Evolutionary conservation across 2,113 vertebrate species (phyloP).

Genomic region (Sinocyclocheilus rhinocerous): DNA sequence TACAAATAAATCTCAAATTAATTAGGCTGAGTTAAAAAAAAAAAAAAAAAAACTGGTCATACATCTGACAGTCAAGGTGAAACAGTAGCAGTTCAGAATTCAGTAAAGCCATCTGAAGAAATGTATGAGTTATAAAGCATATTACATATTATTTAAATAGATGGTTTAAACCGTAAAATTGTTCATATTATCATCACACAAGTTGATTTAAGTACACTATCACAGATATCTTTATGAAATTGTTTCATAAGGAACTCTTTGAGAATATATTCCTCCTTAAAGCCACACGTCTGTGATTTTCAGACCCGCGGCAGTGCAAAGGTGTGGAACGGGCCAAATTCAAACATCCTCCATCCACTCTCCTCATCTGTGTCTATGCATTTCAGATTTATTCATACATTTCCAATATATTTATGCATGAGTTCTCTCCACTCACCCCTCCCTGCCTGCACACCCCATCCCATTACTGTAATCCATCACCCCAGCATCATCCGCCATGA

Average conservation of each 20-base stretch:
- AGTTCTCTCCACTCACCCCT: slow-evolving; percentile 47
- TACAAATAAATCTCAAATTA: too few relatives aligned
- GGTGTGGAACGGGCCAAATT: slow-evolving; percentile 34
- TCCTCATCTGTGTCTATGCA: slow-evolving; percentile 41
- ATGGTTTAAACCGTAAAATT: background rate
- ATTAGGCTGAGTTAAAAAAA: too few relatives aligned
- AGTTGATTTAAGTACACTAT: background rate
- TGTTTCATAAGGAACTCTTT: background rate
- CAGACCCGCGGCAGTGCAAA: background rate
- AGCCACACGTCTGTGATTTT: slow-evolving; percentile 12
- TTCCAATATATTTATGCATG: slow-evolving; percentile 67
- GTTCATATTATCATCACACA: background rate
- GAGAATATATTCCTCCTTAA: background rate
- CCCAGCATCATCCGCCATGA: slow-evolving; percentile 80
- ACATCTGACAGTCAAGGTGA: too few relatives aligned
- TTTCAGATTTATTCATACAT: slow-evolving; percentile 67
- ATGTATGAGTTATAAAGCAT: background rate
- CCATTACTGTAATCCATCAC: slow-evolving; percentile 83
- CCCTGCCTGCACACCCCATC: slow-evolving; percentile 64
- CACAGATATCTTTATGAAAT: background rate
- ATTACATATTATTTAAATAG: background rate
- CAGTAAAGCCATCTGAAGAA: background rate
- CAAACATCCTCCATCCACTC: background rate
- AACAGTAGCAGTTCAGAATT: background rate
- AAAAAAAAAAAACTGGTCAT: too few relatives aligned